These are phyloP conservation scores for Sula dactylatra DNA, from an alignment of 2,113 vertebrate species.

Conservation along the genomic window DNA sequence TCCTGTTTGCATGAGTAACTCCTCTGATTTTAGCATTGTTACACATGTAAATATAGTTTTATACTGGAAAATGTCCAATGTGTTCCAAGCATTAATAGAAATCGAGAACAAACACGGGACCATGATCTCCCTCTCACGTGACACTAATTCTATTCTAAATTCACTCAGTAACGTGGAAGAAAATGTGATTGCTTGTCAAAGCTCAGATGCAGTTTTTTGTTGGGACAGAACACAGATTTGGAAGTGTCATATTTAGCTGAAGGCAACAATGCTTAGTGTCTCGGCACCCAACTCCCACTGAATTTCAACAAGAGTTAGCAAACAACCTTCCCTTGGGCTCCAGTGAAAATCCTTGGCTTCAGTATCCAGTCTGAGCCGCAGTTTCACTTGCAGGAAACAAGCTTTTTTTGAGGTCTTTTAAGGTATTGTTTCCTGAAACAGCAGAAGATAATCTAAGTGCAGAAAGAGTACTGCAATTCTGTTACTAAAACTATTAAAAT, in stretches of 20 bases:
- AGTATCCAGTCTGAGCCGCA: neutral
- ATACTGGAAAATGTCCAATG: neutral
- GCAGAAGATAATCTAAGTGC: neutral
- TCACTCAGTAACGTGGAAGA: neutral
- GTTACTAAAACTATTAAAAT: neutral
- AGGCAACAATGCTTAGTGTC: constrained; percentile 22
- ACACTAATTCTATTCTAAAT: neutral
- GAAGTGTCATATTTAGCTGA: constrained; percentile 53
- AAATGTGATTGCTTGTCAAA: constrained; percentile 33
- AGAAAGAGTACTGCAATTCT: neutral
- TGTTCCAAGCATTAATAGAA: neutral
- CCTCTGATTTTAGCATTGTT: neutral
- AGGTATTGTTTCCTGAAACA: constrained; percentile 7
- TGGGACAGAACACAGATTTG: neutral
- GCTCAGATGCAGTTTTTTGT: neutral
- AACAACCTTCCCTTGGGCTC: constrained; percentile 54
- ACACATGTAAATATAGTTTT: neutral
- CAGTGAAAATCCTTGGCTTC: constrained; percentile 20
- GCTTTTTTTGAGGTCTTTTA: neutral
- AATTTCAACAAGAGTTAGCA: constrained; percentile 39
- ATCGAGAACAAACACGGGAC: neutral
- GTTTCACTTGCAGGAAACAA: neutral
- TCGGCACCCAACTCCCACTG: constrained; percentile 34
- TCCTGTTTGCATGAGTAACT: neutral
- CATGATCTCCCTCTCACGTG: neutral